Conservation (phyloP, 1,140 invertebrate genomes). For the Lasaia peninsularis region DNA sequence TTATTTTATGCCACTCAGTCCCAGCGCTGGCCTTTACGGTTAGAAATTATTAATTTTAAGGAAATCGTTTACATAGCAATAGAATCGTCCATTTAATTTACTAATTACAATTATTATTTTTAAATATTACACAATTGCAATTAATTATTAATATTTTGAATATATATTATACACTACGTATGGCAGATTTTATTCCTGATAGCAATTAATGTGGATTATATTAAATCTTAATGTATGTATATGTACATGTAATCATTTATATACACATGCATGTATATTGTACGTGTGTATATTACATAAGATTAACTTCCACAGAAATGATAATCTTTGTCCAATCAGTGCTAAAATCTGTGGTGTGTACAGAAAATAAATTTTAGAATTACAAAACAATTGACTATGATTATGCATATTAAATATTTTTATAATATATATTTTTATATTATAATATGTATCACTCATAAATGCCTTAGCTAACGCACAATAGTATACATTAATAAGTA, state of each 20-base stretch:
- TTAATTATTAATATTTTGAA: not conserved
- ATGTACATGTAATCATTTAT: not conserved
- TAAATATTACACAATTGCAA: not conserved
- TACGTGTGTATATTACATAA: no score
- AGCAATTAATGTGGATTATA: not conserved
- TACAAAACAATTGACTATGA: not conserved
- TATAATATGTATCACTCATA: slow-evolving; percentile 1
- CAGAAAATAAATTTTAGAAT: not conserved
- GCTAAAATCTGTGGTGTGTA: not conserved
- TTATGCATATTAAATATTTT: not conserved
- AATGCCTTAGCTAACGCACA: slow-evolving; percentile 4
- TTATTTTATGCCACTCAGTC: not conserved
- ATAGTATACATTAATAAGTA: not conserved
- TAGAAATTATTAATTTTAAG: not conserved
- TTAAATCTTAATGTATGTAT: not conserved
- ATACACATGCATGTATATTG: no score
- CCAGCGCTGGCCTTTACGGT: not conserved
- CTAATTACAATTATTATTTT: not conserved
- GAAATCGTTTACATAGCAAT: not conserved
- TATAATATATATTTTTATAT: slow-evolving; percentile 5
- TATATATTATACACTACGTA: not conserved
- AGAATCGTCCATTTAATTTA: slow-evolving; percentile 1
- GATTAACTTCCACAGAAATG: no score
- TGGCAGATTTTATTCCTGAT: not conserved
- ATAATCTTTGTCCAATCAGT: no score